A percentile compares a stretch with the other conserved stretches of the same genome.
Conservation (phyloP, 2,113 vertebrate species). For the Sylvia atricapilla region DNA sequence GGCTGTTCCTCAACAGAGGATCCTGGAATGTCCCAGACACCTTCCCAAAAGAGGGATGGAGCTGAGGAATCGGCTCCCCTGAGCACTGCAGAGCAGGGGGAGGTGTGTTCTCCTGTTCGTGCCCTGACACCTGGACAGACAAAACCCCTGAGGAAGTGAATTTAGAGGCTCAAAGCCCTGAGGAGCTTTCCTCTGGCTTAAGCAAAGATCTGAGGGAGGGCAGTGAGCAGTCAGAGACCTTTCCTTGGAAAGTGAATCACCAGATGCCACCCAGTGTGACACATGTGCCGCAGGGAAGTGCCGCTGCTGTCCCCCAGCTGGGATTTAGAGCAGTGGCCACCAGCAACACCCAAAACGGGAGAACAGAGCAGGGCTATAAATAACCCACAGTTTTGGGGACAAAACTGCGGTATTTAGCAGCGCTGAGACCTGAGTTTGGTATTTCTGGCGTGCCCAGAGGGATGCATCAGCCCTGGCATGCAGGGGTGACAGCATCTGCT, state of each 20-base stretch:
- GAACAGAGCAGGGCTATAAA: background rate
- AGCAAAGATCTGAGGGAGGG: background rate
- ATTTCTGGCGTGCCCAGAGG: rapidly evolving
- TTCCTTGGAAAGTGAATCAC: background rate
- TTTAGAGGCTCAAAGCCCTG: background rate
- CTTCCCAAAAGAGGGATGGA: background rate
- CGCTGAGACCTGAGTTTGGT: background rate
- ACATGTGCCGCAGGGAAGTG: rapidly evolving
- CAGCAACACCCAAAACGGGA: background rate
- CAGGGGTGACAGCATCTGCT: background rate
- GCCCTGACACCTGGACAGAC: background rate
- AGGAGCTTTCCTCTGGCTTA: background rate
- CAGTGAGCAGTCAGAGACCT: background rate
- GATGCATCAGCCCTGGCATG: background rate
- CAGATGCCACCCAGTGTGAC: rapidly evolving
- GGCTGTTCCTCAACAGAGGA: too few species aligned
- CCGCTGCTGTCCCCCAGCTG: background rate
- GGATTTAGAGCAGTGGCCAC: background rate
- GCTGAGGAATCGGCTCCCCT: background rate
- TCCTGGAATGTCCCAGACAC: rapidly evolving
- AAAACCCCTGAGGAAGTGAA: background rate
- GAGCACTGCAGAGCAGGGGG: rapidly evolving
- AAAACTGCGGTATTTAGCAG: background rate
- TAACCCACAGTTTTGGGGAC: rapidly evolving
- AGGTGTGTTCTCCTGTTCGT: rapidly evolving